These are phyloP conservation scores for Notolabrus celidotus DNA, from an alignment of 2,797 vertebrate genomes.

Conservation along the genomic window DNA sequence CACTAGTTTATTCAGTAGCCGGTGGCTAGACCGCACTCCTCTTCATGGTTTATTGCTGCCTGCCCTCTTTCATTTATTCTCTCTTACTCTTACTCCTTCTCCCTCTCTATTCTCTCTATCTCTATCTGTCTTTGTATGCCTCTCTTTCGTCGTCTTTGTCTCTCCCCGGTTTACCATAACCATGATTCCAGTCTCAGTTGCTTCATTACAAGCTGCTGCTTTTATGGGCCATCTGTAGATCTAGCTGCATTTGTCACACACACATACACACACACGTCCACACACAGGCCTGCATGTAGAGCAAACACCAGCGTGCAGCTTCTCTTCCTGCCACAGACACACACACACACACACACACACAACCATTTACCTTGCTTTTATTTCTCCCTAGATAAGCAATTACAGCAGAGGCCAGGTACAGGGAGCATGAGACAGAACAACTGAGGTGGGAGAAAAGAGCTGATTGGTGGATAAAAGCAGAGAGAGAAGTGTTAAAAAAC, in stretches of 20 bases:
- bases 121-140: conserved; percentile 53
- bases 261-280: conserved; percentile 28
- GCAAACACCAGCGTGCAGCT: conserved; percentile 26
- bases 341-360: conserved; percentile 43
- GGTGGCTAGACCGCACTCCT: conserved; percentile 54
- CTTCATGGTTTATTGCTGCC: conserved; percentile 67
- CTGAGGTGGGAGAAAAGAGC: conserved; percentile 20
- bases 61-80: conserved; percentile 68
- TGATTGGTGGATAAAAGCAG: conserved; percentile 28
- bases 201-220: conserved; percentile 83
- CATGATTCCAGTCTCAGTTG: conserved; percentile 82
- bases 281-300: conserved; percentile 29
- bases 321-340: conserved; percentile 16
- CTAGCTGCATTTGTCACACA: conserved; percentile 72
- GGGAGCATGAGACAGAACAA: conserved; percentile 25
- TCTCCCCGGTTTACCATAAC: conserved; percentile 79
- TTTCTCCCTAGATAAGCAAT: conserved; percentile 78
- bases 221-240: conserved; percentile 83
- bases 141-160: conserved; percentile 38
- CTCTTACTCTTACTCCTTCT: conserved; percentile 46
- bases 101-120: conserved; percentile 42
- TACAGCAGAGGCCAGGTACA: conserved; percentile 54
- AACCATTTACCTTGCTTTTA: conserved; percentile 68
- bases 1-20: conserved; percentile 72
- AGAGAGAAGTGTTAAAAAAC: conserved; percentile 6